Percentiles rank a stretch among this genome's conserved stretches.
Conservation (phyloP, 2,797 vertebrate genomes). For the Lacerta agilis region DNA sequence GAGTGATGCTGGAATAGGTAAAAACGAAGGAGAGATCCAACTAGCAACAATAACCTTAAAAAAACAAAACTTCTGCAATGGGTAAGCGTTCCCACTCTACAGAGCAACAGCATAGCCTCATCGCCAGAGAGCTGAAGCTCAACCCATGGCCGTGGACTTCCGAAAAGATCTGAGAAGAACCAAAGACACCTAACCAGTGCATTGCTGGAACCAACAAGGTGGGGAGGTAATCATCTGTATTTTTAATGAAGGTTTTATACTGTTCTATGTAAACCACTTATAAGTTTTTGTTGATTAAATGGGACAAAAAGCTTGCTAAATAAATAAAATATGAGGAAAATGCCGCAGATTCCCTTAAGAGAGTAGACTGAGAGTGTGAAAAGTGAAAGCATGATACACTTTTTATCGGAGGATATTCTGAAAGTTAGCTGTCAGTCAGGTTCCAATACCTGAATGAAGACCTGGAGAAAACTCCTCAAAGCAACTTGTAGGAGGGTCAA, state of each 20-base stretch:
- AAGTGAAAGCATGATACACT: background rate
- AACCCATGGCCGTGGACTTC: background rate
- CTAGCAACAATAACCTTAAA: no score
- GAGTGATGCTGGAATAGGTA: no score
- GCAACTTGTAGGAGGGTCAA: background rate
- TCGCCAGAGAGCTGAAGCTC: no score
- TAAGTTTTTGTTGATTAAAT: no score
- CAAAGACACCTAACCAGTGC: background rate
- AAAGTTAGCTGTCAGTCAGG: background rate
- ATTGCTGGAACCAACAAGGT: background rate
- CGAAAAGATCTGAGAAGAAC: background rate
- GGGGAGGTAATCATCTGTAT: no score
- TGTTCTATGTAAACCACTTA: no score
- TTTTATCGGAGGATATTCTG: background rate
- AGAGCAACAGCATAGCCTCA: no score
- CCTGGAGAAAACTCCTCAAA: background rate
- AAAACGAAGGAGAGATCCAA: no score
- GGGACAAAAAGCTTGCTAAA: no score
- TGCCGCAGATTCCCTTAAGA: background rate
- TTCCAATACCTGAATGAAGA: background rate
- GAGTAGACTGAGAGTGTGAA: background rate
- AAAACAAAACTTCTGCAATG: no score
- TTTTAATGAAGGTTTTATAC: no score
- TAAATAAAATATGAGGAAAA: background rate
- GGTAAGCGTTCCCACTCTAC: no score